Evolutionary conservation across 2,113 vertebrate genomes (phyloP).

Genomic region (Macroglossus sobrinus): DNA sequence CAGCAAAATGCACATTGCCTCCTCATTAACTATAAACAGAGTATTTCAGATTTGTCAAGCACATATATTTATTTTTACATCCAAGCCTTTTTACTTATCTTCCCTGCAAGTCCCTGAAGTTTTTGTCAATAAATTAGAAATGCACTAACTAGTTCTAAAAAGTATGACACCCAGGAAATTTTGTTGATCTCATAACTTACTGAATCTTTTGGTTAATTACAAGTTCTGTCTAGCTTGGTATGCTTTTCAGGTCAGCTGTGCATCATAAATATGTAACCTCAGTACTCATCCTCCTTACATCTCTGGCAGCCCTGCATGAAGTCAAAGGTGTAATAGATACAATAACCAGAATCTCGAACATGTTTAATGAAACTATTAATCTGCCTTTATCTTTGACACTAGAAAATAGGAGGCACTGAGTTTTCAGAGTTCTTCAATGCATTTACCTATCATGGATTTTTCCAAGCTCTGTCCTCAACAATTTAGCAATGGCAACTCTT

Average conservation of each 20-base stretch:
- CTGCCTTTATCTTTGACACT: constrained; percentile 42
- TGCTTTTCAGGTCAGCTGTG: constrained; percentile 52
- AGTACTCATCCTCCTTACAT: not conserved
- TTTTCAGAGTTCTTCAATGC: not conserved
- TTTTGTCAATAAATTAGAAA: constrained; percentile 82
- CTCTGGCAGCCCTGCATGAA: not conserved
- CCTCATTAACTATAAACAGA: constrained; percentile 79
- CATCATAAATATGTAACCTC: constrained; percentile 59
- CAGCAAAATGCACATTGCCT: constrained; percentile 73
- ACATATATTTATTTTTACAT: constrained; percentile 78
- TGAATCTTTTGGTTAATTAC: constrained; percentile 78
- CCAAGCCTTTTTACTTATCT: constrained; percentile 82
- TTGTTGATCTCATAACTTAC: constrained; percentile 81
- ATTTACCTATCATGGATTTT: not conserved
- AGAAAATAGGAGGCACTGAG: not conserved
- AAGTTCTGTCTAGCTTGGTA: constrained; percentile 58
- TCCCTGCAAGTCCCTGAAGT: constrained; percentile 76
- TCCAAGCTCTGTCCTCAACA: not conserved
- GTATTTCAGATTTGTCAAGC: constrained; percentile 79
- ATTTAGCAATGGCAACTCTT: constrained; percentile 9
- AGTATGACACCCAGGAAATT: constrained; percentile 74
- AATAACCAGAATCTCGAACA: constrained; percentile 19
- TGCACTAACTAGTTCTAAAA: constrained; percentile 78
- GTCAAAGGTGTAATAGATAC: constrained; percentile 52
- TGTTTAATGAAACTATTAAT: constrained; percentile 73